Evolutionary conservation across 1,140 invertebrate species (phyloP).

Genomic region (Hydropsyche tenuis): DNA sequence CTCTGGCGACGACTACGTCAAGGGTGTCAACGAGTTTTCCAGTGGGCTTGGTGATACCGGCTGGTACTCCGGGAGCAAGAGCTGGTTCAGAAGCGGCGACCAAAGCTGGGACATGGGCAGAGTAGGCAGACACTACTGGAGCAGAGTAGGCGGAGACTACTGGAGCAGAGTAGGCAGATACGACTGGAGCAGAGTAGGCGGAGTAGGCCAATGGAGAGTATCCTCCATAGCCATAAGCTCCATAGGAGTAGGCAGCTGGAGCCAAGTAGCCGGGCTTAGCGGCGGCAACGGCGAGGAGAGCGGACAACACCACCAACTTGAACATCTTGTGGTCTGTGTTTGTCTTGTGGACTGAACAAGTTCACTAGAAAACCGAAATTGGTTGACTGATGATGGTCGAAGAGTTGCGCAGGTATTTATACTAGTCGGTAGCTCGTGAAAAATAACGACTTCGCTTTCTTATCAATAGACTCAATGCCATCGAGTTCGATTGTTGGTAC

Average conservation of each 20-base stretch:
- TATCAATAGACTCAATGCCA: slow-evolving; percentile 1
- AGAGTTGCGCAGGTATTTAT: slow-evolving; percentile 54
- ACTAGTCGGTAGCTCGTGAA: slow-evolving; percentile 34
- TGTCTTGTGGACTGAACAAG: slow-evolving; percentile 48
- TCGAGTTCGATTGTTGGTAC: slow-evolving; percentile 2
- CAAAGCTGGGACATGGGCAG: slow-evolving; percentile 51
- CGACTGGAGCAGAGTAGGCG: slow-evolving; percentile 47
- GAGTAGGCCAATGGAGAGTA: slow-evolving; percentile 51
- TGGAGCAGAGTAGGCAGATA: slow-evolving; percentile 30
- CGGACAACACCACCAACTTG: slow-evolving; percentile 63
- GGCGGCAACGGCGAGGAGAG: slow-evolving; percentile 56
- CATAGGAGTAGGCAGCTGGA: slow-evolving; percentile 54
- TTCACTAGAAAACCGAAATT: slow-evolving; percentile 52
- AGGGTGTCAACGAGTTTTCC: slow-evolving; percentile 55
- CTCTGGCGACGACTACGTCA: slow-evolving; percentile 60
- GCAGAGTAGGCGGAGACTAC: slow-evolving; percentile 37
- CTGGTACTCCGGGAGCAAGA: slow-evolving; percentile 22
- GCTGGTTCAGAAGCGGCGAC: slow-evolving; percentile 50
- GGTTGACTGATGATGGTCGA: slow-evolving; percentile 53
- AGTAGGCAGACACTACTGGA: slow-evolving; percentile 51
- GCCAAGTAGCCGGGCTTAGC: slow-evolving; percentile 55
- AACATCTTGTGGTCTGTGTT: slow-evolving; percentile 63
- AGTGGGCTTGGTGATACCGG: slow-evolving; percentile 52
- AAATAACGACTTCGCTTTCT: neutral
- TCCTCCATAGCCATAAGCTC: slow-evolving; percentile 55